Evolutionary conservation across 2,113 vertebrate species (phyloP).

Genomic region (Cryptomyrus ogoouensis): DNA sequence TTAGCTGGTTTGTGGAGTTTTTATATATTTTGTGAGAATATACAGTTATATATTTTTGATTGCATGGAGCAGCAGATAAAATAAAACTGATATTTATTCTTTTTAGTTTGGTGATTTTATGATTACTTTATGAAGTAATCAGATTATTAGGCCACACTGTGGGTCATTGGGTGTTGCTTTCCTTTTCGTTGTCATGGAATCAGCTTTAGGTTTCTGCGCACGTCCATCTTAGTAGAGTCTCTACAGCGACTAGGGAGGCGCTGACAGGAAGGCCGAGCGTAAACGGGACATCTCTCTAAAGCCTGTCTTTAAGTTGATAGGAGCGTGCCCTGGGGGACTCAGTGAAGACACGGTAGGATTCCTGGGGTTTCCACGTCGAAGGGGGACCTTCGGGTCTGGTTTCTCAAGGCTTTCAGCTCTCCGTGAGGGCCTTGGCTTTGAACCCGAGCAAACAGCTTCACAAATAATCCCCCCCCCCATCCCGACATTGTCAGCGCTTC

Average conservation of each 20-base stretch:
- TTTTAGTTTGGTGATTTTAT: background rate
- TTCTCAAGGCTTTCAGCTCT: background rate
- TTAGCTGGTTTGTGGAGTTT: background rate
- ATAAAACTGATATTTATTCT: background rate
- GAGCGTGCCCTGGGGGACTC: background rate
- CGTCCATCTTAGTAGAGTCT: background rate
- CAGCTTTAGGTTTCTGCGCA: background rate
- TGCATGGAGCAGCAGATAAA: background rate
- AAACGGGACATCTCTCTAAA: background rate
- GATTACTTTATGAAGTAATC: background rate
- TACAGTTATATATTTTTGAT: background rate
- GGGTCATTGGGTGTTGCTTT: background rate
- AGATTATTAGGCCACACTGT: background rate
- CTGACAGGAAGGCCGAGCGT: background rate
- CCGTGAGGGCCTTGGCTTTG: background rate
- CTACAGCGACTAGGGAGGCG: background rate
- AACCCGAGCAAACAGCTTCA: constrained; percentile 1
- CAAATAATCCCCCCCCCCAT: constrained; percentile 8
- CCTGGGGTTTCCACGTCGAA: background rate
- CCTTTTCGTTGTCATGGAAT: background rate
- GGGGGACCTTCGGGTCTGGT: background rate
- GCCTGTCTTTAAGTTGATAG: background rate
- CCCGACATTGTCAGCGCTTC: background rate
- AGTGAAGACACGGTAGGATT: background rate
- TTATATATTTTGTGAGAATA: background rate